phyloP scores from a whole-genome alignment of 1,140 invertebrate genomes.

The Drosophila ironensis region DNA sequence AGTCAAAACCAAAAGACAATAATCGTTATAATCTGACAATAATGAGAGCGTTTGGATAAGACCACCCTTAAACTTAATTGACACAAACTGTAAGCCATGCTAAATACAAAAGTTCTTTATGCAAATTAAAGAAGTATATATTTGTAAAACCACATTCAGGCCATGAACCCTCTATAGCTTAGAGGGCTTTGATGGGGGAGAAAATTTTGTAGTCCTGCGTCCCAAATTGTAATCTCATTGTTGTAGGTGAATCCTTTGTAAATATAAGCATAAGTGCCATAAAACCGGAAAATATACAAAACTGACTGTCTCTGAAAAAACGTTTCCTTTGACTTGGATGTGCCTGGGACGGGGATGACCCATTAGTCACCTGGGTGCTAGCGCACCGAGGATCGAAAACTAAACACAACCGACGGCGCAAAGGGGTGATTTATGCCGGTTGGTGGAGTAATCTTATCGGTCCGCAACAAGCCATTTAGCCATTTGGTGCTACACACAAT shows the following conservation, averaged over 20 bases:
- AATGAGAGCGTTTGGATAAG: slow-evolving; percentile 4
- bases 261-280: slow-evolving; percentile 72
- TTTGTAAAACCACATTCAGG: no score
- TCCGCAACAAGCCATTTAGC: slow-evolving; percentile 59
- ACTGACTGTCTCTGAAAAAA: slow-evolving; percentile 23
- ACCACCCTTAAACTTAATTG: background rate
- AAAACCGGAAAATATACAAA: slow-evolving; percentile 62
- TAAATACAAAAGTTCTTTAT: no score
- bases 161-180: no score
- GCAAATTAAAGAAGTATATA: background rate
- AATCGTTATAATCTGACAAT: slow-evolving; percentile 38
- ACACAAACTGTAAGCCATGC: background rate
- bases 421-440: slow-evolving; percentile 57
- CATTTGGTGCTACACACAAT: slow-evolving; percentile 49
- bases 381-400: slow-evolving; percentile 33
- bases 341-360: slow-evolving; percentile 11
- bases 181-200: no score
- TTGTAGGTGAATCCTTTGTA: slow-evolving; percentile 32
- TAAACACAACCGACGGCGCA: slow-evolving; percentile 10
- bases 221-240: slow-evolving; percentile 69
- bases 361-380: slow-evolving; percentile 45
- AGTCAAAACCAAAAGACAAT: slow-evolving; percentile 51
- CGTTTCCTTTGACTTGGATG: slow-evolving; percentile 3
- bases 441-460: slow-evolving; percentile 65
- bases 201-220: slow-evolving; percentile 10